Percentiles rank a stretch among this genome's conserved stretches.
Evolutionary conservation across 2,888 invertebrate genomes (phyloP).

Genomic region (Phragmatobia fuliginosa): DNA sequence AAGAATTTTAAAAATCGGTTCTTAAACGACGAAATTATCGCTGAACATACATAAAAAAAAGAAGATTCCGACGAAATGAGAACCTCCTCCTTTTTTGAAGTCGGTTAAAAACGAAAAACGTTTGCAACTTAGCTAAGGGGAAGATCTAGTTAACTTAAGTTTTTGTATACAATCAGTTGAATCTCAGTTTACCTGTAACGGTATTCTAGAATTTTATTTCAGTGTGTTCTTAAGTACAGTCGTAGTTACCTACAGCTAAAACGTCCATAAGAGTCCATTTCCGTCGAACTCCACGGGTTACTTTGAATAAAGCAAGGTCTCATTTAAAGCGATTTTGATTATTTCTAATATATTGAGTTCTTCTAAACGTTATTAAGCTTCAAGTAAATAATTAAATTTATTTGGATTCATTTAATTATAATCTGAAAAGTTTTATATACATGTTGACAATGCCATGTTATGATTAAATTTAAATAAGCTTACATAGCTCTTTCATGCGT

Average conservation of each 20-base stretch:
- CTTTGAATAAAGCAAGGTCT: slow-evolving; percentile 16
- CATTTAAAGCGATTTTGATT: slow-evolving; percentile 23
- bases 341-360: neutral
- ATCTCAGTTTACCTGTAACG: neutral
- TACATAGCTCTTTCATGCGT: neutral
- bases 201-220: neutral
- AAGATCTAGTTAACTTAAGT: no score
- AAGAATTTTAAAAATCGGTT: no score
- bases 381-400: neutral
- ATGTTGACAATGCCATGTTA: neutral
- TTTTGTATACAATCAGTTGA: no score
- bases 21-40: no score
- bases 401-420: neutral
- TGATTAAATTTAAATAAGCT: no score
- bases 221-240: slow-evolving; percentile 12
- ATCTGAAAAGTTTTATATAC: neutral
- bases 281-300: slow-evolving; percentile 7
- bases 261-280: slow-evolving; percentile 27
- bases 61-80: no score
- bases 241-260: slow-evolving; percentile 25
- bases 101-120: no score
- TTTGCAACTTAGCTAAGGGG: no score
- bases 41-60: no score
- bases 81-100: no score
- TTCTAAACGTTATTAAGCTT: neutral